phyloP scores from a whole-genome alignment of 2,888 invertebrate genomes.

The Poecilus cupreus region DNA sequence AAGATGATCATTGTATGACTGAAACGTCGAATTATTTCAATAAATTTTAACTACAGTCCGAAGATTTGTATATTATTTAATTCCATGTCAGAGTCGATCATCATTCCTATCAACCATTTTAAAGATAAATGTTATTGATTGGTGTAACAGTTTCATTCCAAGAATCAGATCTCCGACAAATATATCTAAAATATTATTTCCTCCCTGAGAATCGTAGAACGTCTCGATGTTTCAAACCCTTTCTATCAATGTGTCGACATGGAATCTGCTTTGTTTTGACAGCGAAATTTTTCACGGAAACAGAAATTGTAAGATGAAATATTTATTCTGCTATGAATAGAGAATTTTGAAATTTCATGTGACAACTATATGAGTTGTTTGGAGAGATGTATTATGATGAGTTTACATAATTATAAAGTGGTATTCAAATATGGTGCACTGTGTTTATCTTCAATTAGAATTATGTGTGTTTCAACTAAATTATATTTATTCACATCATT shows the following conservation, averaged over 20 bases:
- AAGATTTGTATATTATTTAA: no score
- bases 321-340: background rate
- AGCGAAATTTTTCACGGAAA: background rate
- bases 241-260: background rate
- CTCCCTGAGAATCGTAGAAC: background rate
- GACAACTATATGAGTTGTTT: background rate
- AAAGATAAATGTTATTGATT: no score
- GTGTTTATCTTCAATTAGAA: slow-evolving; percentile 10
- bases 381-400: background rate
- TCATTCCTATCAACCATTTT: no score
- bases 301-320: background rate
- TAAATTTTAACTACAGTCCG: no score
- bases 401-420: background rate
- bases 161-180: background rate
- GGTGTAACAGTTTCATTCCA: no score
- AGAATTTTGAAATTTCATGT: background rate
- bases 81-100: no score
- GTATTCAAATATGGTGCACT: background rate
- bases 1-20: no score
- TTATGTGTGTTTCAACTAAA: background rate
- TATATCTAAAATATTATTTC: background rate
- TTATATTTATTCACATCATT: slow-evolving; percentile 10
- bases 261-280: background rate
- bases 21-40: no score
- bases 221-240: slow-evolving; percentile 3